Conservation (phyloP, 2,888 invertebrate genomes). For the Aethes cnicana region DNA sequence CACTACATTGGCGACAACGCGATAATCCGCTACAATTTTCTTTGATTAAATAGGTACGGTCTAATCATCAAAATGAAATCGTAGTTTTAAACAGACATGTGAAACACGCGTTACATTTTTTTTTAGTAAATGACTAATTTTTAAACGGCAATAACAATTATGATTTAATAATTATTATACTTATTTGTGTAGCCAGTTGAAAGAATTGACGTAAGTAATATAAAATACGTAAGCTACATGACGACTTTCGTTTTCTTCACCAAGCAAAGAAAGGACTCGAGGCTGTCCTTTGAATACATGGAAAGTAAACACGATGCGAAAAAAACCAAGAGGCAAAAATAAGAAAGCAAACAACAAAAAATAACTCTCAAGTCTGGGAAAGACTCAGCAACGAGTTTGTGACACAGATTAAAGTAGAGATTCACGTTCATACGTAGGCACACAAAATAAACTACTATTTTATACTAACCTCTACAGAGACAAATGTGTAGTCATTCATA, state of each 20-base stretch:
- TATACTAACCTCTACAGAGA: slow-evolving; percentile 34
- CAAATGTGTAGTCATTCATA: slow-evolving; percentile 28
- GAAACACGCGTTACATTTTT: too few relatives aligned
- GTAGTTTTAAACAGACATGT: too few relatives aligned
- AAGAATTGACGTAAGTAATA: too few relatives aligned
- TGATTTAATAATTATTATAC: too few relatives aligned
- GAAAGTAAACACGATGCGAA: slow-evolving; percentile 49
- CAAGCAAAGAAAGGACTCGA: slow-evolving; percentile 36
- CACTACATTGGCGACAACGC: slow-evolving; percentile 43
- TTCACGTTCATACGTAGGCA: slow-evolving; percentile 47
- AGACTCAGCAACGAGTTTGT: slow-evolving; percentile 40
- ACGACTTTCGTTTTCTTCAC: slow-evolving; percentile 66
- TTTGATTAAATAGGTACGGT: too few relatives aligned
- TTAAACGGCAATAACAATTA: too few relatives aligned
- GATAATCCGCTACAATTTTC: slow-evolving; percentile 32
- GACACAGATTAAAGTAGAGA: slow-evolving; percentile 55
- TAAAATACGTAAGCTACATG: neutral
- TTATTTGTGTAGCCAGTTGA: too few relatives aligned
- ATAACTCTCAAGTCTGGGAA: slow-evolving; percentile 52
- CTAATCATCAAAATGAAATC: too few relatives aligned
- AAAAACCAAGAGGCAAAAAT: slow-evolving; percentile 63
- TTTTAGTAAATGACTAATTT: too few relatives aligned
- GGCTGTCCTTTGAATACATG: slow-evolving; percentile 44
- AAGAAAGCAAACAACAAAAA: slow-evolving; percentile 59
- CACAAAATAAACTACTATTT: slow-evolving; percentile 30